Base-by-base conservation (phyloP, 2,888 invertebrate genomes). In the Scelioninae gen. 1 region DNA sequence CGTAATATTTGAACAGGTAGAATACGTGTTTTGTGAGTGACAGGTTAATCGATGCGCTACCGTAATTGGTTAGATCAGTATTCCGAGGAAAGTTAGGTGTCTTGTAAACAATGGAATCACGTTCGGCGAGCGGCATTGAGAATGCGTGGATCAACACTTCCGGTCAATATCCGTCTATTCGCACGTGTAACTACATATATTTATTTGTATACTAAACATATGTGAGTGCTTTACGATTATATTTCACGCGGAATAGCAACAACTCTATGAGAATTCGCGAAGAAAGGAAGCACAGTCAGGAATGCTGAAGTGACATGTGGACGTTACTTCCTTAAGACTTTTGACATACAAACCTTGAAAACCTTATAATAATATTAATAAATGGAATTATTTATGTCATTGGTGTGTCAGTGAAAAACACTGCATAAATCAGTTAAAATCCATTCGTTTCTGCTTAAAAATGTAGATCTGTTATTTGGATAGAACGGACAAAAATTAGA, bases 121-220 rank as follows among this genome's bases (percentile, higher is more conserved):
- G 89, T 88, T 88, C 85, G 72, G 31, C 79, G 78, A 68, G 76
- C 77, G 82, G 75, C 85, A 87, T 86, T 86, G 84, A 81, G 85
- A 86, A 88, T 88, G 86, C 88, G 89, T 88, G 86, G 86, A 84
- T 80, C 74, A 80, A 83, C 84, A 81, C 87, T 90, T 90, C 90
- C 90, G 90, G 85, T 88, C 87, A 86, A 87, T 87, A 88, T 89
- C 86, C 84, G 76, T 77, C 51, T 58, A 51, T 66, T 58, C 75
- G 77, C 77, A 69, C 82, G 82, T 78, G 78, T 78, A 78, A 74
- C 76, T 60, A 82, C 82, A 77, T 60, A 71, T 66, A 72, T 77
- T 82, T 77, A 81, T 76, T 34, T 71, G 75, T 76, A 58, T 65
- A 62, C 66, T 38, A 49, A 40, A 40, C 34, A 43, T 58, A 68